Base-by-base conservation (phyloP, 2,888 invertebrate genomes). In the Epinotia bilunana region DNA sequence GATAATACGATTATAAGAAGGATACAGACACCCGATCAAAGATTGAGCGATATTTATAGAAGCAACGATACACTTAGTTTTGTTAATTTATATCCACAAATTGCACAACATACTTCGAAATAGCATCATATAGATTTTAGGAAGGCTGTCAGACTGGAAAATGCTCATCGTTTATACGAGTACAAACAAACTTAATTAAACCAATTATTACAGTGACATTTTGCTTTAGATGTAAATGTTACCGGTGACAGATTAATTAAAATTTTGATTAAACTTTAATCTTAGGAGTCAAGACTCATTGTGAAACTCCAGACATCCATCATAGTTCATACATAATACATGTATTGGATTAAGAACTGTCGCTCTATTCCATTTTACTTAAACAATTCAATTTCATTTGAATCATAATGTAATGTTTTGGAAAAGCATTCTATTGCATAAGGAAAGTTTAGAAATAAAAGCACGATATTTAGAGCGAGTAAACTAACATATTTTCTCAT, bases 171-270 rank as follows among this genome's bases (percentile, higher is more conserved):
- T 3, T 3, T 12, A 67, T n/a, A 53, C 28, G n/a, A 53, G 18
- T 62, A n/a, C 12, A 18, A 43, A 57, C 57, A 13, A 63, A 57
- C 57, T 64, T 64, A 64, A 72, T 72, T 64, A 64, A 57, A 23
- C 16, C 23, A 43, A 23, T 63, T 62, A 49, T 67, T n/a, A 61
- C n/a, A 12, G n/a, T 28, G 61, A 57, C 61, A 68, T 61, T 61
- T 18, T 72, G 67, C 55, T 62, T 68, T 57, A 57, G 18, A 18
- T 20, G 43, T 55, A 33, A 60, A 67, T 49, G 58, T 60, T 53
- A 60, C 18, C 67, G 39, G 18, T 20, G 68, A 68, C 73, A 68
- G 73, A 73, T 43, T 68, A 68, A 73, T 73, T 74, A 57, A 13
- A n/a, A 57, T 49, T 72, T 23, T 43, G 72, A 58, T 64, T 69